Base-by-base conservation (phyloP, 1,140 invertebrate genomes). In the Asbolus verrucosus region DNA sequence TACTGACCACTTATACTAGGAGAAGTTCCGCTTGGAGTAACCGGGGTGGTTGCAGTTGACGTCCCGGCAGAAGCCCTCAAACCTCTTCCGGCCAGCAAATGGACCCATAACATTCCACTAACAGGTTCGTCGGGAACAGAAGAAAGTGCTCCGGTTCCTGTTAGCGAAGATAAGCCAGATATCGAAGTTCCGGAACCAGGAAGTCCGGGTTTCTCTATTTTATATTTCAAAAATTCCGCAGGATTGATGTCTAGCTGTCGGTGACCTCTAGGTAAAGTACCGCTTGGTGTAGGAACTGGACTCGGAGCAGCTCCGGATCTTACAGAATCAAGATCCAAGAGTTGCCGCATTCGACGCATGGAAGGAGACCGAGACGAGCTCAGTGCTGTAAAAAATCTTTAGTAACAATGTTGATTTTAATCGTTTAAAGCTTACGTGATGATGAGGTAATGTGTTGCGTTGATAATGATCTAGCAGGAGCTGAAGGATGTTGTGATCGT, bases 161-260 rank as follows among this genome's bases (percentile, higher is more conserved):
- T 72, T 2, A 73, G 69, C 0, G 75, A 72, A 1, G 83, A 82
- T 18, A 83, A 76, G 16, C 82, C 73, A 6, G 74, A 70, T 31
- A 80, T 73, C 2, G 74, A 75, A 30, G 70, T 69, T 6, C 74
- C 77, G 8, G 67, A 15, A 36, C 84, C 83, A 2, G 83, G 84
- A 39, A 84, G 81, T 1, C 85, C 84, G 6, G 90, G 88, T 78
- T 93, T 94, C 76, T 95, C 94, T 79, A 94, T 89, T 83, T 95
- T 95, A 83, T 96, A 96, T 83, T 95, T 95, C 75, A 94, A 86
- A 82, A 95, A 96, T 84, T 96, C 94, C 80, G 92, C 92, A 77
- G 93, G 92, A 86, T 95, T 94, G 76, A 95, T 94, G 81, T 94
- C 93, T 75, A 95, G 85, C 79, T 93, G 89, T 78, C 92, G 84